A percentile compares a stretch with the other conserved stretches of the same genome.
These are phyloP conservation scores for Holacanthus passer DNA, from an alignment of 2,113 vertebrate genomes.

Conservation along the genomic window DNA sequence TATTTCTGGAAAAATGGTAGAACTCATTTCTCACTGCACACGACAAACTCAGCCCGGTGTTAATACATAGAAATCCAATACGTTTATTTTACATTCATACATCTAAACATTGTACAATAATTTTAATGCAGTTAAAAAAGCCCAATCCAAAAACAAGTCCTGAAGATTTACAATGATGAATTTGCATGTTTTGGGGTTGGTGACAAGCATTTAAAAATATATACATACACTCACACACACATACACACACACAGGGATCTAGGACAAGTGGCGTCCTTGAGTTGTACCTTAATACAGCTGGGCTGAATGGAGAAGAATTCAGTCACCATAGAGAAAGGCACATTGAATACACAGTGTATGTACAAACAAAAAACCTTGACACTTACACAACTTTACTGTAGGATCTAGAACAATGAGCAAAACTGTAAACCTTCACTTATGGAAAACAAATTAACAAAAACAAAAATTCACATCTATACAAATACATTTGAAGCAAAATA, in stretches of 20 bases:
- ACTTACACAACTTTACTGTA: constrained; percentile 82
- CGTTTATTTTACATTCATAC: constrained; percentile 99
- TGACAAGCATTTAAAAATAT: constrained; percentile 79
- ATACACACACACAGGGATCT: constrained; percentile 51
- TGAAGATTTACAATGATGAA: constrained; percentile 84
- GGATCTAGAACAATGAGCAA: constrained; percentile 83
- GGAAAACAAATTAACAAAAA: constrained; percentile 83
- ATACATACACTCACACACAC: constrained; percentile 44
- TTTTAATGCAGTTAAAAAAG: constrained; percentile 91
- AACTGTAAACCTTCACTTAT: constrained; percentile 99
- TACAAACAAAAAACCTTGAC: constrained; percentile 79
- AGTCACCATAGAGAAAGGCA: constrained; percentile 86
- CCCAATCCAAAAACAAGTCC: constrained; percentile 92
- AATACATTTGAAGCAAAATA: constrained; percentile 96
- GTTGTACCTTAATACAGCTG: constrained; percentile 82
- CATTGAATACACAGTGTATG: constrained; percentile 94
- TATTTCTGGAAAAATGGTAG: neutral
- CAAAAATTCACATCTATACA: constrained; percentile 87
- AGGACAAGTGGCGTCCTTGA: constrained; percentile 79
- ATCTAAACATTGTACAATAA: constrained; percentile 94
- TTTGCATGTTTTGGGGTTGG: constrained; percentile 76
- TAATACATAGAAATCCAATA: constrained; percentile 87
- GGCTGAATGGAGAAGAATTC: constrained; percentile 78
- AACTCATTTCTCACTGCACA: neutral
- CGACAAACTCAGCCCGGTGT: constrained; percentile 37